A percentile compares a stretch with the other conserved stretches of the same genome.
Evolutionary conservation across 2,113 vertebrate species (phyloP).

Genomic region (Beaufortia kweichowensis): DNA sequence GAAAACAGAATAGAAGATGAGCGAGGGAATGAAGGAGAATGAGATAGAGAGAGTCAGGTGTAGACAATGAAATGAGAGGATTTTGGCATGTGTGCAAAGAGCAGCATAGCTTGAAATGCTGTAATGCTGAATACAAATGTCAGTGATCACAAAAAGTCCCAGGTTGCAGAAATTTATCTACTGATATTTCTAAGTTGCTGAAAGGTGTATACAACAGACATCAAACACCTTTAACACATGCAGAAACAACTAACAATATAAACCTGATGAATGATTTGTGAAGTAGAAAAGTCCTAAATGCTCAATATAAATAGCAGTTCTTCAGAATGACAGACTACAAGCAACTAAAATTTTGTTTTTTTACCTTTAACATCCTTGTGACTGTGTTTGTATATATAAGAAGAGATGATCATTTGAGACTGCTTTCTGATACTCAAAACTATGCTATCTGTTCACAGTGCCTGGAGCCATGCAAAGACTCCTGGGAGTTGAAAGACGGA

Average conservation of each 20-base stretch:
- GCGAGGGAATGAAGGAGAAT: constrained; percentile 7
- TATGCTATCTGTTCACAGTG: constrained; percentile 73
- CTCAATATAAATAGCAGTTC: too few species aligned
- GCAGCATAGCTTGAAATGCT: constrained; percentile 38
- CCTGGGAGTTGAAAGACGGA: constrained; percentile 79
- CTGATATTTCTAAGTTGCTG: background rate
- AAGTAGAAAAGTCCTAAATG: too few species aligned
- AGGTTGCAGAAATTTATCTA: constrained; percentile 9
- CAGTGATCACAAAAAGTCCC: constrained; percentile 21
- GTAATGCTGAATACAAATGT: constrained; percentile 50
- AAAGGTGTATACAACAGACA: background rate
- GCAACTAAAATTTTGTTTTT: background rate
- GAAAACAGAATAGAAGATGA: constrained; percentile 45
- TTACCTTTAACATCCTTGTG: background rate
- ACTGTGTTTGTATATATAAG: background rate
- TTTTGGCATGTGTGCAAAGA: constrained; percentile 27
- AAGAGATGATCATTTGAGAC: background rate
- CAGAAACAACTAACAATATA: constrained; percentile 7
- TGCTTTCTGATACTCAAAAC: constrained; percentile 7
- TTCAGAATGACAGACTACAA: background rate
- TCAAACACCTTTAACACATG: background rate
- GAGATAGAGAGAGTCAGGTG: constrained; percentile 25
- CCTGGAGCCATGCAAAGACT: constrained; percentile 88
- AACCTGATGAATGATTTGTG: background rate
- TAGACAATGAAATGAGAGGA: constrained; percentile 26